These are phyloP conservation scores for Vidua chalybeata DNA, from an alignment of 2,113 vertebrate species.

Conservation along the genomic window DNA sequence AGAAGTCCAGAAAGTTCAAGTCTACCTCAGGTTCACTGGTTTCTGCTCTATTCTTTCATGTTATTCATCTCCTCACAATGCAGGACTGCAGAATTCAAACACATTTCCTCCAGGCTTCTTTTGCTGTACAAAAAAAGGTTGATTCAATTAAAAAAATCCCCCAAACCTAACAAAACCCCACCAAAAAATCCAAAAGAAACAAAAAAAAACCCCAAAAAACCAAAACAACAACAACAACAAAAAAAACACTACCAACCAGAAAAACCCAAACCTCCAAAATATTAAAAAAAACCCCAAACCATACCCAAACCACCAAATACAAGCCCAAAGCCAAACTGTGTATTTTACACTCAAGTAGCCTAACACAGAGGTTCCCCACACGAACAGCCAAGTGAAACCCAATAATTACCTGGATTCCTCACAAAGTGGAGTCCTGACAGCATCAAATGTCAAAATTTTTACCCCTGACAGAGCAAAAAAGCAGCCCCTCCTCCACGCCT, in stretches of 20 bases:
- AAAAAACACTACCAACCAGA: background rate
- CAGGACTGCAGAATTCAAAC: background rate
- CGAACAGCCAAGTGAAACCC: background rate
- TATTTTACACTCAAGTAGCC: background rate
- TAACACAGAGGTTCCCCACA: background rate
- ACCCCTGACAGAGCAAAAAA: background rate
- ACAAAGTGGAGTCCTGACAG: background rate
- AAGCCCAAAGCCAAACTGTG: background rate
- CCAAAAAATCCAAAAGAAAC: background rate
- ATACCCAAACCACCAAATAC: background rate
- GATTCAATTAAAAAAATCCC: background rate
- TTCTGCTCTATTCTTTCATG: background rate
- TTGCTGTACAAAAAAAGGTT: background rate
- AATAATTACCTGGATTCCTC: background rate
- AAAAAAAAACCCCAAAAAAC: background rate
- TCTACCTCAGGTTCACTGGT: constrained; percentile 38
- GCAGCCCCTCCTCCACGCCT: rapidly evolving
- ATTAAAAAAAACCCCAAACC: background rate
- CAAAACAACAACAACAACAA: too few relatives aligned
- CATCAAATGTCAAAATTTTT: background rate
- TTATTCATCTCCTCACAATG: constrained; percentile 4
- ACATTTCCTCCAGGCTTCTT: background rate
- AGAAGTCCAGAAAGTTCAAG: constrained; percentile 38
- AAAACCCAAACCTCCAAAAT: background rate
- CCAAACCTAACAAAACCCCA: rapidly evolving